Conservation (phyloP, 35 echinoderm and acorn worm genomes). For the Lytechinus pictus region DNA sequence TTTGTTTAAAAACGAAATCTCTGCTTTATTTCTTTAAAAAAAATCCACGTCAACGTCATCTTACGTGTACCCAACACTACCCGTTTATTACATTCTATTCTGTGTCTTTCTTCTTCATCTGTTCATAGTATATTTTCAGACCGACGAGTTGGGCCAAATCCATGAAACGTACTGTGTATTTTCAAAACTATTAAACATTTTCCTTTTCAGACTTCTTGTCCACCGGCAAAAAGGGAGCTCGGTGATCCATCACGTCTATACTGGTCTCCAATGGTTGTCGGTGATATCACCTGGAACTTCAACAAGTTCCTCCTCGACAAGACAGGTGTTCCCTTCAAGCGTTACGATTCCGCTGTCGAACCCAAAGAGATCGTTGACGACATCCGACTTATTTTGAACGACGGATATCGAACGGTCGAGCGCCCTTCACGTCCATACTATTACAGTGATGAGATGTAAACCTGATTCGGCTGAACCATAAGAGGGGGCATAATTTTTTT, state of each 20-base stretch:
- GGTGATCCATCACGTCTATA: conserved; percentile 74
- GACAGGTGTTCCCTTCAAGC: conserved; percentile 76
- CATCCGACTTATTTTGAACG: background rate
- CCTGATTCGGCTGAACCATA: too few relatives aligned
- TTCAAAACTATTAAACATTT: background rate
- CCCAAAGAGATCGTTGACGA: background rate
- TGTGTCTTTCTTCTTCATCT: too few relatives aligned
- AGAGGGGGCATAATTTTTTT: too few relatives aligned
- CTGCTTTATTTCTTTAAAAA: too few relatives aligned
- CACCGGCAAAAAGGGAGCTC: conserved; percentile 79
- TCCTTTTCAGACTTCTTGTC: conserved; percentile 65
- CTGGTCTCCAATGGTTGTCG: conserved; percentile 74
- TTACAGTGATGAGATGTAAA: background rate
- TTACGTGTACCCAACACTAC: too few relatives aligned
- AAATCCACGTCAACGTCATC: too few relatives aligned
- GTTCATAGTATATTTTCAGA: too few relatives aligned
- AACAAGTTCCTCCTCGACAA: conserved; percentile 86
- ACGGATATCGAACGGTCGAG: background rate
- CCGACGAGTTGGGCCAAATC: too few relatives aligned
- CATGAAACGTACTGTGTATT: too few relatives aligned
- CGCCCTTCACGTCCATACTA: background rate
- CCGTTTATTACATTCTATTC: too few relatives aligned
- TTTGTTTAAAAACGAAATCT: too few relatives aligned
- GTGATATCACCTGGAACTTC: conserved; percentile 97
- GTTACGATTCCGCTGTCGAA: conserved; percentile 69